Percentiles rank a stretch among this genome's conserved stretches.
phyloP scores from a whole-genome alignment of 2,113 vertebrate species.

The Malurus alboscapulatus region DNA sequence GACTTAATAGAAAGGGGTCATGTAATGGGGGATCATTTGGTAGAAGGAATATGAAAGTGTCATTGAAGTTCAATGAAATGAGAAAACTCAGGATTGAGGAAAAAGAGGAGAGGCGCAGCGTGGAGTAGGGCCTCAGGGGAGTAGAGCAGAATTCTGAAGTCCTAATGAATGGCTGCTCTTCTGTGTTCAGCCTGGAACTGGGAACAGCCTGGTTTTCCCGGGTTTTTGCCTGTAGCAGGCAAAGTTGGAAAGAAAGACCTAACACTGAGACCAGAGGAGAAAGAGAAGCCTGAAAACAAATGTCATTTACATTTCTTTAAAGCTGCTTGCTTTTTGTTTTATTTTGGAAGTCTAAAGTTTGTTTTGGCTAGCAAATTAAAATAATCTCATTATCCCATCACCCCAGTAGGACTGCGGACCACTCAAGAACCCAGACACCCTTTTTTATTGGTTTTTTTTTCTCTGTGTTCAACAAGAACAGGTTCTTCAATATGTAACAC shows the following conservation, averaged over 20 bases:
- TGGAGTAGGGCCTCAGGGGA: background rate
- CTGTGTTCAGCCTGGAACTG: background rate
- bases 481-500: background rate
- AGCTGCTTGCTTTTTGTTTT: background rate
- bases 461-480: background rate
- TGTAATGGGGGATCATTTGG: background rate
- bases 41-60: background rate
- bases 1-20: background rate
- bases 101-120: background rate
- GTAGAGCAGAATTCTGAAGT: background rate
- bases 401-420: background rate
- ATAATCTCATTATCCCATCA: background rate
- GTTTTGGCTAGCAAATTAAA: background rate
- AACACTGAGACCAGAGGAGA: background rate
- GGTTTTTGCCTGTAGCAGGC: background rate
- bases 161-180: background rate
- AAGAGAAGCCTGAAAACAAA: background rate
- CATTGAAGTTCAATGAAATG: background rate
- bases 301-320: background rate
- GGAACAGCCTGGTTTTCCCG: background rate
- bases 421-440: accelerated
- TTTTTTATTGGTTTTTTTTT: background rate
- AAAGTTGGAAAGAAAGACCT: background rate
- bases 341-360: background rate
- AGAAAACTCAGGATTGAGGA: background rate